phyloP scores from a whole-genome alignment of 2,113 vertebrate genomes.

The Campylomormyrus tamandua region DNA sequence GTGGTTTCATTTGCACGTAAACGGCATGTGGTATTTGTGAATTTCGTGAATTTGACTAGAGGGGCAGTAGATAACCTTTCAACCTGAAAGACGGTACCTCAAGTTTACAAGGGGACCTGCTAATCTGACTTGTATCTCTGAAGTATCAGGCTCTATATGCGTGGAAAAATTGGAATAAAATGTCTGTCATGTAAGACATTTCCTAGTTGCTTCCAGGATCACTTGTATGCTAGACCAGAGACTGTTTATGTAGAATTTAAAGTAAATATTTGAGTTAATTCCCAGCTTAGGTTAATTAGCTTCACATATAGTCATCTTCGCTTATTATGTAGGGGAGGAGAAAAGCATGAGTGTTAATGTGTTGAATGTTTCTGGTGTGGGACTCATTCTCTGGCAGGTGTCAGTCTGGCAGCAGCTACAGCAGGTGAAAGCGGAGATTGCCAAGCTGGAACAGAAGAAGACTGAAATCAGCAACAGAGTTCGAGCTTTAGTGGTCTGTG shows the following conservation, averaged over 20 bases:
- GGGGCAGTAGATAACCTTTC: background rate
- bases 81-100: background rate
- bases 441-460: conserved; percentile 62
- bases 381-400: conserved; percentile 49
- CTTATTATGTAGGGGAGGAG: background rate
- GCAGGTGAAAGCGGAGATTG: conserved; percentile 58
- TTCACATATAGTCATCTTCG: background rate
- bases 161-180: background rate
- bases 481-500: conserved; percentile 61
- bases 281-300: background rate
- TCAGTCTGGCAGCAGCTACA: conserved; percentile 64
- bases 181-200: background rate
- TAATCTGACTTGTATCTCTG: background rate
- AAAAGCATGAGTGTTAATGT: background rate
- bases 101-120: background rate
- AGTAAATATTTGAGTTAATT: background rate
- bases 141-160: background rate
- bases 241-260: background rate
- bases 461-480: conserved; percentile 51
- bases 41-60: background rate
- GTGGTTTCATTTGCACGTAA: background rate
- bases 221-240: background rate
- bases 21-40: background rate
- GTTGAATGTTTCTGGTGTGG: background rate
- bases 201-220: background rate